Conservation (phyloP, 1,140 invertebrate genomes). For the Aphidius gifuensis region DNA sequence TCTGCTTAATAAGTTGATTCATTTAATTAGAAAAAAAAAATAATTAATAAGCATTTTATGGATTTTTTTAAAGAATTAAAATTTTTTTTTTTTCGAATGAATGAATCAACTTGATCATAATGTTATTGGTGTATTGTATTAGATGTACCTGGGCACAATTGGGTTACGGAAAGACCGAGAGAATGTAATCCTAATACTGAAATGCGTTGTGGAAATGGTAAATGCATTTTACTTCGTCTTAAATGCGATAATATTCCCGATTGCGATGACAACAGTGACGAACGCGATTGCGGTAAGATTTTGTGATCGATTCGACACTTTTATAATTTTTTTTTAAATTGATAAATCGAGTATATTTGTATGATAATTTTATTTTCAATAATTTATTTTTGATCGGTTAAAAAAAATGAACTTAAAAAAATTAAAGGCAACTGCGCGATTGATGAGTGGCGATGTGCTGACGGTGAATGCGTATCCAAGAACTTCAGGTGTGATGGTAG, state of each 20-base stretch:
- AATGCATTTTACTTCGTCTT: constrained; percentile 48
- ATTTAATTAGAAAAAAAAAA: too few species aligned
- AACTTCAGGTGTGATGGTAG: constrained; percentile 68
- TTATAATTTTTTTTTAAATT: too few species aligned
- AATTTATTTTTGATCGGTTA: neutral
- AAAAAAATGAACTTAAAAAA: constrained; percentile 29
- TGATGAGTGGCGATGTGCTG: constrained; percentile 50
- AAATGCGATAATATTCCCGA: constrained; percentile 59
- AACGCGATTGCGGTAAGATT: constrained; percentile 51
- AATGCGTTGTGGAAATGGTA: constrained; percentile 57
- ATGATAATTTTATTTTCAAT: constrained; percentile 11
- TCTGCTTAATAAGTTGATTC: too few species aligned
- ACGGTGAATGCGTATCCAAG: constrained; percentile 69
- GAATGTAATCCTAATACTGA: constrained; percentile 47
- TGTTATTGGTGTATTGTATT: too few species aligned
- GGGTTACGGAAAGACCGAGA: constrained; percentile 30
- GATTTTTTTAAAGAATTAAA: too few species aligned
- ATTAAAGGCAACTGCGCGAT: constrained; percentile 40
- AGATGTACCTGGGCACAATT: constrained; percentile 23
- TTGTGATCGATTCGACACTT: constrained; percentile 26
- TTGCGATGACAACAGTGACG: constrained; percentile 61
- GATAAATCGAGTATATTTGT: too few species aligned
- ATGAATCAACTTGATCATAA: too few species aligned
- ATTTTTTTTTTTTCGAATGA: too few species aligned
- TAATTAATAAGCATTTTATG: too few species aligned